Evolutionary conservation across 2,113 vertebrate genomes (phyloP), one percentile per base, ranked within the genome.

Genomic region (Fulica atra): DNA sequence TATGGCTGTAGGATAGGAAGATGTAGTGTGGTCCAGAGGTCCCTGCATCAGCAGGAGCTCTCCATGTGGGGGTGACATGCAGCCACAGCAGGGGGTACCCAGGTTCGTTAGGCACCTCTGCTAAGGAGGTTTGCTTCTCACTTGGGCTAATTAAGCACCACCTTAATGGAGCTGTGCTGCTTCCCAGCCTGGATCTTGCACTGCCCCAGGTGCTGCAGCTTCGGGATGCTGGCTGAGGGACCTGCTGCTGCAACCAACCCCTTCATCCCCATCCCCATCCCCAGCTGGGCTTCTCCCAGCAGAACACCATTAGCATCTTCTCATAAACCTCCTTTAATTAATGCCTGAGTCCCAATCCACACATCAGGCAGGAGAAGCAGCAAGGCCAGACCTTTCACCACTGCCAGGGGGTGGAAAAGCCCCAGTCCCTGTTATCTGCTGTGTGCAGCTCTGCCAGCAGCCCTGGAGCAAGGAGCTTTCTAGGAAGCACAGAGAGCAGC

Each of bases 1-100:
- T 46, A 53, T 25, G 29, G 44, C 48, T 64, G 20, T 40, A 3
- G 11, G 8, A 1, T 6, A 23, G 54, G 21, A 18, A 17, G 44
- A 46, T 1, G 28, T 6, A 21, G 42, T 0, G 0, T 20, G 59
- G 23, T 33, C n/a, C 1, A 2, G 18, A 48, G 63, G 25, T 38
- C 56, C n/a, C 60, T 40, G 50, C 63, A 5, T 44, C 38, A 11
- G 33, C 11, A 0, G 28, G 24, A 31, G 23, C 31, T 77, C 28
- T 59, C 12, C 33, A 0, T 4, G 29, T 11, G 16, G 29, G 60
- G 25, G 29, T 78, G 66, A 26, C 28, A 6, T 24, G 12, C 35
- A 82, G 88, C 53, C 35, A 0, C 9, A 63, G 51, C 51, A 5
- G 11, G 68, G 66, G 36, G 18, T 11, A 23, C 40, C 81, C 61